phyloP scores from a whole-genome alignment of 1,140 invertebrate genomes.

The Caenorhabditis remanei region DNA sequence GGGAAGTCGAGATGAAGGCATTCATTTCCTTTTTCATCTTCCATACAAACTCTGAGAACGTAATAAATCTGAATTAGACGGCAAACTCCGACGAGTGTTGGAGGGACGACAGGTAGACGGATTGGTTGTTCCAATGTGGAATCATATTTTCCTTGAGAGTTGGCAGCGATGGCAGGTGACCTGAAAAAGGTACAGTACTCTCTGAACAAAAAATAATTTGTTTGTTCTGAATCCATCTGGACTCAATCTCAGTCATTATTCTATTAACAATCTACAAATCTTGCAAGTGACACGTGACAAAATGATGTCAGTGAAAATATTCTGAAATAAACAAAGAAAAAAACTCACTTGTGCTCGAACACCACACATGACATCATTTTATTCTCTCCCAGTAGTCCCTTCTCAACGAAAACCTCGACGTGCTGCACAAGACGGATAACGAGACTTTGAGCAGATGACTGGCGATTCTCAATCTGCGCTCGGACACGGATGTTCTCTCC shows the following conservation, averaged over 20 bases:
- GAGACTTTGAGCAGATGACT: slow-evolving; percentile 84
- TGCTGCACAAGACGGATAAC: slow-evolving; percentile 85
- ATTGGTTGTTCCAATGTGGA: slow-evolving; percentile 81
- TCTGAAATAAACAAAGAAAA: background rate
- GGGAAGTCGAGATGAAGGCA: slow-evolving; percentile 86
- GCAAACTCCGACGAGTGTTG: slow-evolving; percentile 85
- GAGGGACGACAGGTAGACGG: slow-evolving; percentile 86
- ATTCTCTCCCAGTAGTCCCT: slow-evolving; percentile 85
- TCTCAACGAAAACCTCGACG: slow-evolving; percentile 86
- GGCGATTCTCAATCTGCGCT: slow-evolving; percentile 85
- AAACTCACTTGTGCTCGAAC: slow-evolving; percentile 81
- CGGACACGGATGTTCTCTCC: slow-evolving; percentile 86
- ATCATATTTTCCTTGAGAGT: slow-evolving; percentile 80
- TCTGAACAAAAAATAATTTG: too few relatives aligned
- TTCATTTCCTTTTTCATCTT: slow-evolving; percentile 84
- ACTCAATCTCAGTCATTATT: background rate
- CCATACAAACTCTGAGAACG: slow-evolving; percentile 82
- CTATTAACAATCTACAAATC: background rate
- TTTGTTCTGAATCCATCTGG: too few relatives aligned
- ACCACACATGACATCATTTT: slow-evolving; percentile 85
- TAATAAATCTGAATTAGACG: slow-evolving; percentile 87
- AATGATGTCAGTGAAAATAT: background rate
- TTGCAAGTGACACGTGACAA: slow-evolving; percentile 19
- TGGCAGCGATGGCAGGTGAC: slow-evolving; percentile 70
- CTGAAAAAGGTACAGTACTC: slow-evolving; percentile 64